Base-by-base conservation (phyloP, 35 echinoderm and acorn worm genomes). In the Holothuria glaberrima region DNA sequence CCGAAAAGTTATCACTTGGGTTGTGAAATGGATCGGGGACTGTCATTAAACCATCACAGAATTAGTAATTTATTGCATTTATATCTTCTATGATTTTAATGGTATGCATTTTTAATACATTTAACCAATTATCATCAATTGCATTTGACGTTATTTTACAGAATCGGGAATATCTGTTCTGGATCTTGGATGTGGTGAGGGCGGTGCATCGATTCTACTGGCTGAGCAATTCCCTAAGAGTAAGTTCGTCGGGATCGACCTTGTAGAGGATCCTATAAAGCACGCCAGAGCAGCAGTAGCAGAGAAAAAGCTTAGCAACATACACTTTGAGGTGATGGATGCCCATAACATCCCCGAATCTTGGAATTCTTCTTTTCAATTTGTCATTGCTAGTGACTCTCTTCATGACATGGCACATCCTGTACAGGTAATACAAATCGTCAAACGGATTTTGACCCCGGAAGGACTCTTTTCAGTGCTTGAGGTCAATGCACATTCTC, bases 381-480 rank as follows among this genome's bases (percentile, higher is more conserved):
- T 94, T 65, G 88, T 98, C 25, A 77, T 94, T 12, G 93, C 90
- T 5, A 91, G 92, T 52, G 96, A 98, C 61, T 94, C 96, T 19
- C 86, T 98, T 58, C 96, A 98, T 52, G 96, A 98, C 89, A 94
- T 94, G 96, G 96, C 96, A 35, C 81, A 94, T 32, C 90, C 91
- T 6, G 84, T 86, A 18, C 88, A 90, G 33, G 90, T 94, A 12
- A 85, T 98, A 28, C 58, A 88, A 16, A 80, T 85, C 58, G 59
- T 98, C 50, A 83, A 92, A 26, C 82, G 94, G 33, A 66, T 90
- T 17, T 87, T 98, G 17, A 93, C 80, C 10, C 80, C 80, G 41
- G 87, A 86, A 34, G 93, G 96, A 16, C 35, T 44, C 63, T 62
- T 98, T 48, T 94, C 96, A 17, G 91, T 98, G 9, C 33, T 98